These are phyloP conservation scores for Oreonectes daqikongensis DNA, from an alignment of 2,797 vertebrate genomes.

Conservation along the genomic window DNA sequence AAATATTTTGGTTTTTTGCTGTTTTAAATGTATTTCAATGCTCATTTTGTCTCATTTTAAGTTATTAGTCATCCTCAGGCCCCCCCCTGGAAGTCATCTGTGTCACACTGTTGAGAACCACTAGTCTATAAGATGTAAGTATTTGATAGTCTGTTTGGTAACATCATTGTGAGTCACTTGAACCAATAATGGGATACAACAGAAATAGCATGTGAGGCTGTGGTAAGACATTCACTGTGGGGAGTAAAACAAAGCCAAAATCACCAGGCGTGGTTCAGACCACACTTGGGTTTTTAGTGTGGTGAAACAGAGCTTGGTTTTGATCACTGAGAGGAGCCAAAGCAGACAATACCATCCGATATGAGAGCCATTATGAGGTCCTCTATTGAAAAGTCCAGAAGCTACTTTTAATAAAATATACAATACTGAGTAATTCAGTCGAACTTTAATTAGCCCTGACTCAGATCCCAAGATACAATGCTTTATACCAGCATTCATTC, in stretches of 20 bases:
- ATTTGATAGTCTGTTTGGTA: neutral
- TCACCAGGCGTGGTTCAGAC: slow-evolving; percentile 10
- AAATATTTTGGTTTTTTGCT: too few species aligned
- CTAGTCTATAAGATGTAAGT: slow-evolving; percentile 8
- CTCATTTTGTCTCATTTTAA: too few species aligned
- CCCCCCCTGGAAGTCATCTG: too few species aligned
- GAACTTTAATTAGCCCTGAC: slow-evolving; percentile 33
- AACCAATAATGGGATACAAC: slow-evolving; percentile 29
- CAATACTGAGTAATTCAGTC: slow-evolving; percentile 27
- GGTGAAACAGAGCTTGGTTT: neutral
- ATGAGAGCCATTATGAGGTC: neutral
- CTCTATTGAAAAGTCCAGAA: slow-evolving; percentile 2
- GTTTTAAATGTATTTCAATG: too few species aligned
- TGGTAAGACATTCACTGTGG: slow-evolving; percentile 9
- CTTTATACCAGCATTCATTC: neutral
- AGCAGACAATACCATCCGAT: neutral
- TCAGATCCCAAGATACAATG: neutral
- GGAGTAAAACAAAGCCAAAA: slow-evolving; percentile 29
- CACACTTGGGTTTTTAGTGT: too few species aligned
- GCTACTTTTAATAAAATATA: slow-evolving; percentile 2
- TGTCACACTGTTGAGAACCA: too few species aligned
- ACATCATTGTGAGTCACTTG: slow-evolving; percentile 14
- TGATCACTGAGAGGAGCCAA: neutral
- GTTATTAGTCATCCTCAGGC: too few species aligned
- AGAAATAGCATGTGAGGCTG: slow-evolving; percentile 5